Conservation (phyloP, 2,113 vertebrate species). For the Aspidoscelis tigris region DNA sequence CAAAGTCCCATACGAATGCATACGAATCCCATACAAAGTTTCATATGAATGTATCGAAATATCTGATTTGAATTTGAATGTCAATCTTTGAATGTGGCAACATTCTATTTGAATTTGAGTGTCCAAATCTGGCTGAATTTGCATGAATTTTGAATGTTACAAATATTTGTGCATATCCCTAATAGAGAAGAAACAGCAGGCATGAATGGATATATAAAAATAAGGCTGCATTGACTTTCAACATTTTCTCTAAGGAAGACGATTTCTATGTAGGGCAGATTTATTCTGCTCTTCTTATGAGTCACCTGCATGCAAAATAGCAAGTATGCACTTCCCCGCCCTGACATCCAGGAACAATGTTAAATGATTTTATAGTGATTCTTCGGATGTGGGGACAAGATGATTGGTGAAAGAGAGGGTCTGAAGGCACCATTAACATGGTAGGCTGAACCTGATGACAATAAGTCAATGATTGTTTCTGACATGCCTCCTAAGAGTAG, state of each 20-base stretch:
- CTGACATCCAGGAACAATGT: conserved; percentile 32
- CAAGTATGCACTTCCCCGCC: conserved; percentile 22
- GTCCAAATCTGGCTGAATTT: no score
- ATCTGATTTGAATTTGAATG: no score
- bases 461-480: conserved; percentile 72
- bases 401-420: conserved; percentile 40
- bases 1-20: no score
- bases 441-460: conserved; percentile 62
- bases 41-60: no score
- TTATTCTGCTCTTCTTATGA: background rate
- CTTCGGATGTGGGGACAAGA: conserved; percentile 35
- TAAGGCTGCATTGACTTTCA: conserved; percentile 15
- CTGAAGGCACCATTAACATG: conserved; percentile 61
- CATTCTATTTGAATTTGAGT: no score
- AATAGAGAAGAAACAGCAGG: background rate
- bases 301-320: conserved; percentile 28
- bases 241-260: conserved; percentile 23
- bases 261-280: conserved; percentile 33
- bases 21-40: no score
- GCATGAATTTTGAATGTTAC: no score
- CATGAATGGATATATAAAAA: conserved; percentile 9
- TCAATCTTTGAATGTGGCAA: no score
- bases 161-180: no score
- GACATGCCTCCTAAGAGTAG: conserved; percentile 49
- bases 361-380: conserved; percentile 52